phyloP scores from a whole-genome alignment of 2,113 vertebrate genomes.

The Piliocolobus tephrosceles region DNA sequence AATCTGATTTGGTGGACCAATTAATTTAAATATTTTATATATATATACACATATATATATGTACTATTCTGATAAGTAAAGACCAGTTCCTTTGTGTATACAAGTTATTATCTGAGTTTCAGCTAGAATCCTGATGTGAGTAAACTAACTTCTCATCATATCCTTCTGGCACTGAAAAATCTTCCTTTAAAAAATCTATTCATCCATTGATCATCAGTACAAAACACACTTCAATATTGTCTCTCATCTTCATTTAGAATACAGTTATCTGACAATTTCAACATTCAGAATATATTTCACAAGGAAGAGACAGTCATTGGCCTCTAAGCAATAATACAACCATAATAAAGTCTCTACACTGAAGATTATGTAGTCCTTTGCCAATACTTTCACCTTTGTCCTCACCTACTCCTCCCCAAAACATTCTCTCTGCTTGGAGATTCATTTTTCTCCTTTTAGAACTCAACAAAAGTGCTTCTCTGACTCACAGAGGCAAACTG shows the following conservation, averaged over 20 bases:
- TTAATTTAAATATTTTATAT: background rate
- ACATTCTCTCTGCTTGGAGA: background rate
- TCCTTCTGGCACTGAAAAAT: background rate
- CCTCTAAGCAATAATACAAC: background rate
- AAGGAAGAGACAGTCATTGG: background rate
- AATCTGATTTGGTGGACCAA: background rate
- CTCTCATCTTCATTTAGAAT: background rate
- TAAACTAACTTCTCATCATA: background rate
- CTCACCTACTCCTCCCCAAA: background rate
- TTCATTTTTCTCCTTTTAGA: background rate
- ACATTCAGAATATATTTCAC: background rate
- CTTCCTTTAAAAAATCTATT: background rate
- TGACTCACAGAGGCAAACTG: background rate
- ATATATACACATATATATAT: background rate
- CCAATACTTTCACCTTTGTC: background rate
- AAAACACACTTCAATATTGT: background rate
- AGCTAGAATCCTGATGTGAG: background rate
- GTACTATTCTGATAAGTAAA: background rate
- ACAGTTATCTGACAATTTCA: background rate
- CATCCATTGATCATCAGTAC: background rate
- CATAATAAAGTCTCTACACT: background rate
- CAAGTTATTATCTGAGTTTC: background rate
- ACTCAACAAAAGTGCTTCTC: background rate
- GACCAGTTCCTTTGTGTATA: background rate
- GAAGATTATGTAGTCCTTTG: background rate